phyloP scores from a whole-genome alignment of 2,113 vertebrate species.

The Xiphophorus couchianus region DNA sequence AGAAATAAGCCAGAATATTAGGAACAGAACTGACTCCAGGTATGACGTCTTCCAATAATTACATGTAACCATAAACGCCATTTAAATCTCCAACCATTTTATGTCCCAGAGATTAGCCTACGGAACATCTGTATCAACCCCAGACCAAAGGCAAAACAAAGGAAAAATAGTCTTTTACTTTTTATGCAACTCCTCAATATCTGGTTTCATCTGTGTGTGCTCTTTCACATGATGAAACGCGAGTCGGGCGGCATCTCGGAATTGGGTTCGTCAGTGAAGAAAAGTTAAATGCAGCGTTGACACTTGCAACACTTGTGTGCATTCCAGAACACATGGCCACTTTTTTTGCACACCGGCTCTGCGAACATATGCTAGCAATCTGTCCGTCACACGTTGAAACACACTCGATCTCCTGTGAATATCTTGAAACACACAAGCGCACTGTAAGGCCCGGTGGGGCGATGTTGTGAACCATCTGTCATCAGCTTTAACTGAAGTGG shows the following conservation, averaged over 20 bases:
- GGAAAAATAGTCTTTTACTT: background rate
- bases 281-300: slow-evolving; percentile 47
- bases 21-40: no score
- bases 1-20: no score
- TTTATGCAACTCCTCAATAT: background rate
- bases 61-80: no score
- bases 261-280: slow-evolving; percentile 29
- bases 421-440: slow-evolving; percentile 42
- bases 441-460: slow-evolving; percentile 30
- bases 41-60: no score
- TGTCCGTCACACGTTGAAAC: slow-evolving; percentile 55
- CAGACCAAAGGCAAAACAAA: no score
- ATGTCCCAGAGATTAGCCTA: no score
- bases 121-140: no score
- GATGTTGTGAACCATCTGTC: slow-evolving; percentile 62
- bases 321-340: slow-evolving; percentile 10
- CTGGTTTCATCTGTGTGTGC: background rate
- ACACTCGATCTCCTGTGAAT: slow-evolving; percentile 27
- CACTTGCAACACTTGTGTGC: slow-evolving; percentile 34
- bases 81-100: no score
- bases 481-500: slow-evolving; percentile 54
- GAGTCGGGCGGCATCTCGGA: slow-evolving; percentile 38
- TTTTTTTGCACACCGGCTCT: slow-evolving; percentile 19
- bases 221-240: background rate
- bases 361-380: slow-evolving; percentile 37